Percentiles rank a stretch among this genome's conserved stretches.
Conservation (phyloP, 2,113 vertebrate genomes). For the Seriola rivoliana region DNA sequence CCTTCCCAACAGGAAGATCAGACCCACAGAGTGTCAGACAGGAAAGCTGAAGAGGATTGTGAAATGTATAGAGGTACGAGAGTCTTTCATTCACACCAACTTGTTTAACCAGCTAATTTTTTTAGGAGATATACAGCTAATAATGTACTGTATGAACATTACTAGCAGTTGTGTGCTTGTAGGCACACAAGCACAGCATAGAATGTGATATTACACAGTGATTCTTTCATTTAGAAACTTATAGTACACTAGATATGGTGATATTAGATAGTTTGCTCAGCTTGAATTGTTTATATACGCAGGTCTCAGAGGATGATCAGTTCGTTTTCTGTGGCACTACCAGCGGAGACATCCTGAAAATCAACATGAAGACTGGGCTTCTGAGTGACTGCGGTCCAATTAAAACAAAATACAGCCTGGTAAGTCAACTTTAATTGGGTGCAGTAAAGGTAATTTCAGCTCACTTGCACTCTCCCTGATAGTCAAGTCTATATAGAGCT, state of each 20-base stretch:
- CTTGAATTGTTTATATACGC: neutral
- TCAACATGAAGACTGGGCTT: conserved; percentile 82
- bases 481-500: neutral
- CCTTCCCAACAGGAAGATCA: conserved; percentile 86
- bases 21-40: conserved; percentile 85
- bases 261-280: neutral
- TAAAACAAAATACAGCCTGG: conserved; percentile 86
- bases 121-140: neutral
- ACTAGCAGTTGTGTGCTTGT: neutral
- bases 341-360: conserved; percentile 90
- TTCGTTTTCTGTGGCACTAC: conserved; percentile 91
- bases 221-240: neutral
- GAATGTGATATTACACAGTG: neutral
- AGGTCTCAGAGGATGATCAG: conserved; percentile 87
- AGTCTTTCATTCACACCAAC: neutral
- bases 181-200: neutral
- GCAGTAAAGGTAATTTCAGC: neutral
- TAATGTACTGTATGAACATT: neutral
- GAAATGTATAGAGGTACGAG: conserved; percentile 84
- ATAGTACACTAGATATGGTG: neutral
- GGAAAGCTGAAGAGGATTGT: conserved; percentile 86
- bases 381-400: conserved; percentile 83
- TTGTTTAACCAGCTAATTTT: neutral
- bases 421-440: conserved; percentile 69
- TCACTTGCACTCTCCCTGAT: neutral